phyloP scores from a whole-genome alignment of 2,797 vertebrate genomes.

The Fundulus diaphanus region DNA sequence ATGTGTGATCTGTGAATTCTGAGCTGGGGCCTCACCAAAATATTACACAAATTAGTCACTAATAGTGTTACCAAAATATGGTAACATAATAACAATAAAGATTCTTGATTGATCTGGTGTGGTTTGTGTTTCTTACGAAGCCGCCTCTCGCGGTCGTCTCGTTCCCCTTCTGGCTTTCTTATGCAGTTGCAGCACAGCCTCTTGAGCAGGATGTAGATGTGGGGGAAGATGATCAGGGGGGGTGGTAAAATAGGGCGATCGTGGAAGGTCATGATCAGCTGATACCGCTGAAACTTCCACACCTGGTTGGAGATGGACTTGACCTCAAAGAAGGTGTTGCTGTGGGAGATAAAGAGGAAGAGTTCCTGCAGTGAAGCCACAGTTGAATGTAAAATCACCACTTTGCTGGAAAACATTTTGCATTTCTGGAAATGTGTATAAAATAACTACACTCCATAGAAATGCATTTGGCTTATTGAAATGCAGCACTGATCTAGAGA shows the following conservation, averaged over 20 bases:
- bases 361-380: not conserved
- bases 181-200: slow-evolving; percentile 85
- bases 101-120: no score
- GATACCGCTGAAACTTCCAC: slow-evolving; percentile 98
- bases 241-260: slow-evolving; percentile 95
- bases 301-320: slow-evolving; percentile 99
- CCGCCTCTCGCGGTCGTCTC: slow-evolving; percentile 88
- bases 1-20: no score
- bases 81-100: not conserved
- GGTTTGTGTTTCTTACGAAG: slow-evolving; percentile 79
- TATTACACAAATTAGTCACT: no score
- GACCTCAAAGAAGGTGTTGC: slow-evolving; percentile 98
- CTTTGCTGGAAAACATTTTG: not conserved
- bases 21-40: no score
- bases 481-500: not conserved
- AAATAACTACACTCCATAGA: not conserved
- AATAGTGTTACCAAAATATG: no score
- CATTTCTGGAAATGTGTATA: not conserved
- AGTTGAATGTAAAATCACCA: not conserved
- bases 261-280: slow-evolving; percentile 97
- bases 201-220: slow-evolving; percentile 87
- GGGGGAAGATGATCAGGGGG: slow-evolving; percentile 92
- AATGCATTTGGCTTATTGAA: not conserved
- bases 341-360: slow-evolving; percentile 56
- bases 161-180: slow-evolving; percentile 82